Percentiles rank a stretch among this genome's conserved stretches.
phyloP scores from a whole-genome alignment of 1,140 invertebrate genomes.

The Drosophila sproati region DNA sequence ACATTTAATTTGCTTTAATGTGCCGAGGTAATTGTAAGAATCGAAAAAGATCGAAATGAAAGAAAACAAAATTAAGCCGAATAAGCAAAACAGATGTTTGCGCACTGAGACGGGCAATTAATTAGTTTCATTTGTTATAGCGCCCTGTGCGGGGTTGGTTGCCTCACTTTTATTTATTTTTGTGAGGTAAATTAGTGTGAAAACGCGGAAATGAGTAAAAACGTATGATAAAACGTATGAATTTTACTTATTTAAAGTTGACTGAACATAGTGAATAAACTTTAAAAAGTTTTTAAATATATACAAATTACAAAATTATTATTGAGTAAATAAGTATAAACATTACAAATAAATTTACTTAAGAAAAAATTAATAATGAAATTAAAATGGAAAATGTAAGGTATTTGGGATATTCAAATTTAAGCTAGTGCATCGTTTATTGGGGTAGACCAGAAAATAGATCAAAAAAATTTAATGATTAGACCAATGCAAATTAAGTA shows the following conservation, averaged over 20 bases:
- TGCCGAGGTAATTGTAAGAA: constrained; percentile 41
- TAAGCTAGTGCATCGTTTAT: no score
- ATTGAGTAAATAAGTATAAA: constrained; percentile 50
- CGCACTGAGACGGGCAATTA: constrained; percentile 73
- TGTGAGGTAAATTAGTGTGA: constrained; percentile 19
- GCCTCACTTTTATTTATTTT: constrained; percentile 43
- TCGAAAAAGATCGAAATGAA: constrained; percentile 7
- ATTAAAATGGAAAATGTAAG: no score
- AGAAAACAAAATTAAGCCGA: constrained; percentile 28
- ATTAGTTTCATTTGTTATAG: constrained; percentile 65
- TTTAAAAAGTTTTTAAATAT: no score
- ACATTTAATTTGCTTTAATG: constrained; percentile 69
- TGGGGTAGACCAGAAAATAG: no score
- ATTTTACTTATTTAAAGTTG: no score
- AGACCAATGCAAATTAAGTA: no score
- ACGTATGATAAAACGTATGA: no score
- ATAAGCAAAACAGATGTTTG: constrained; percentile 56
- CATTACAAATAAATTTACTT: not conserved
- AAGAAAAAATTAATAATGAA: not conserved
- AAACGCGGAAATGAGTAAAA: constrained; percentile 13
- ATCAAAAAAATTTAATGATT: no score
- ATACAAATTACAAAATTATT: no score
- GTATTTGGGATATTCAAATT: no score
- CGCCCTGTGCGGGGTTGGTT: constrained; percentile 52
- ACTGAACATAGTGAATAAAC: no score